Percentiles rank a stretch among this genome's conserved stretches.
These are phyloP conservation scores for Drosophila fulvimacula DNA, from an alignment of 2,888 invertebrate species.

Conservation along the genomic window DNA sequence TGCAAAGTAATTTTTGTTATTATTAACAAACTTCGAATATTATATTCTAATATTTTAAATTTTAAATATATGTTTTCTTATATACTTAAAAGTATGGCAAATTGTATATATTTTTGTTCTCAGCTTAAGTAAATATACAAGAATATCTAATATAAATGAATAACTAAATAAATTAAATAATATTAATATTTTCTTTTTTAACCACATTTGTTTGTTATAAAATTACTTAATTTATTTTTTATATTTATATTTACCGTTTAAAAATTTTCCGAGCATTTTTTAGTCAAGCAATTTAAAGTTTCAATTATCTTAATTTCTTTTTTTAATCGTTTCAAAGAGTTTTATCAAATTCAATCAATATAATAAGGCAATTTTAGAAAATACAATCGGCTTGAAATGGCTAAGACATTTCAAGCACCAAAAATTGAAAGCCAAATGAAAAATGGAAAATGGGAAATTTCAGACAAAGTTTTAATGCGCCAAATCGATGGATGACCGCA, in stretches of 20 bases:
- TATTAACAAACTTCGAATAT: too few species aligned
- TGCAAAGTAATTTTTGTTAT: too few species aligned
- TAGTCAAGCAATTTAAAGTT: background rate
- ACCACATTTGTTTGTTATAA: too few species aligned
- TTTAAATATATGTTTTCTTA: too few species aligned
- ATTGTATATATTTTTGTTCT: too few species aligned
- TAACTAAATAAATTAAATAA: too few species aligned
- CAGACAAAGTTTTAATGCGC: constrained; percentile 74
- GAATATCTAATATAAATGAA: too few species aligned
- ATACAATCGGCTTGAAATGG: constrained; percentile 34
- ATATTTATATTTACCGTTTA: background rate
- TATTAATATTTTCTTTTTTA: too few species aligned
- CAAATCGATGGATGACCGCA: constrained; percentile 79
- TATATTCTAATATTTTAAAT: too few species aligned
- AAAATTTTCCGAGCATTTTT: background rate
- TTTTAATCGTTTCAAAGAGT: background rate
- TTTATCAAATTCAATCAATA: background rate
- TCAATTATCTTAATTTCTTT: background rate
- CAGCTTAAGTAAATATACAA: too few species aligned
- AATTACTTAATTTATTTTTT: too few species aligned
- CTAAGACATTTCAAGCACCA: constrained; percentile 10
- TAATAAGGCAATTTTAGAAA: constrained; percentile 17
- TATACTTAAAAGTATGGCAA: too few species aligned
- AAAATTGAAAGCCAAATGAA: constrained; percentile 15
- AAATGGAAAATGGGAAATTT: constrained; percentile 57